Percentiles rank a stretch among this genome's conserved stretches.
Evolutionary conservation across 2,113 vertebrate species (phyloP).

Genomic region (Callorhinus ursinus): DNA sequence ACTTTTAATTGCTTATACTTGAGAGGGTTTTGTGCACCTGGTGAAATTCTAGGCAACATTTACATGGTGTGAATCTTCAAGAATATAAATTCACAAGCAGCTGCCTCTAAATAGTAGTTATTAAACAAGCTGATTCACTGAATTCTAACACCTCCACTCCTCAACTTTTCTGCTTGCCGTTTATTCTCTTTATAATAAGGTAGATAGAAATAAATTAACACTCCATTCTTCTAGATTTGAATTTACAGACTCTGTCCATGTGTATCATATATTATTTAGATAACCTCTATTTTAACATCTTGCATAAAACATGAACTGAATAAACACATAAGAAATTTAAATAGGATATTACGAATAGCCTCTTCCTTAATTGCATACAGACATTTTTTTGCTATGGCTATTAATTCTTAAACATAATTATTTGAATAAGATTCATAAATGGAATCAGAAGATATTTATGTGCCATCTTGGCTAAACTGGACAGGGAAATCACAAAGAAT

Average conservation of each 20-base stretch:
- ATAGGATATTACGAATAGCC: background rate
- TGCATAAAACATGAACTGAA: constrained; percentile 8
- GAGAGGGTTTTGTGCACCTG: background rate
- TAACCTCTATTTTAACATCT: background rate
- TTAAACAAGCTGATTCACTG: constrained; percentile 37
- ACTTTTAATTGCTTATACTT: constrained; percentile 44
- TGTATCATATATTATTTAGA: background rate
- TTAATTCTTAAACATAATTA: constrained; percentile 6
- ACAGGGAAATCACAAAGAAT: background rate
- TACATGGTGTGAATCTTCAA: background rate
- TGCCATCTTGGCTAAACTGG: background rate
- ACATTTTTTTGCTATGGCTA: background rate
- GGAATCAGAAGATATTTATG: background rate
- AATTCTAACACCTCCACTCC: constrained; percentile 15
- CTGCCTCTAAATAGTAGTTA: constrained; percentile 16
- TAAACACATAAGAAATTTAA: background rate
- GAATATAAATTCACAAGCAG: constrained; percentile 47
- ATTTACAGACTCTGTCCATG: constrained; percentile 20
- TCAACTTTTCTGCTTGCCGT: background rate
- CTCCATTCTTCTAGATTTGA: constrained; percentile 7
- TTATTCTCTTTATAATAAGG: constrained; percentile 39
- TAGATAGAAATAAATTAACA: constrained; percentile 49
- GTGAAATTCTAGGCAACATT: constrained; percentile 16
- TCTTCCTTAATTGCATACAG: background rate
- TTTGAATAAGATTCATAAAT: background rate